These are phyloP conservation scores for Pedionomus torquatus DNA, from an alignment of 2,113 vertebrate genomes.

Conservation along the genomic window DNA sequence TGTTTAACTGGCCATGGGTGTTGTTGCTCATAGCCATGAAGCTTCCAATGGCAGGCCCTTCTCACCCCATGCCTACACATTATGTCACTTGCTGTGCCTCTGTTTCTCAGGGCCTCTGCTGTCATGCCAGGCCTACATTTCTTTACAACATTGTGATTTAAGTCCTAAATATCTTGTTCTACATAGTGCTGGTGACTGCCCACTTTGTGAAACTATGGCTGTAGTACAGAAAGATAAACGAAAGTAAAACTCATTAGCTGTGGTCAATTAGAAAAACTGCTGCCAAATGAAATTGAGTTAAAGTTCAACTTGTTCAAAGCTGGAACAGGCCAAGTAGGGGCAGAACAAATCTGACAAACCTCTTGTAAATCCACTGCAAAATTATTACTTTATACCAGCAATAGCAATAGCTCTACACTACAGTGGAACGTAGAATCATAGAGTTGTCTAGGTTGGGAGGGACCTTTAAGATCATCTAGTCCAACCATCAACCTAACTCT, in stretches of 20 bases:
- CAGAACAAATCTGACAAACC: background rate
- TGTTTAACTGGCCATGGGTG: background rate
- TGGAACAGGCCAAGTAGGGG: background rate
- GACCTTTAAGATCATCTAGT: too few relatives aligned
- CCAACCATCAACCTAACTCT: too few relatives aligned
- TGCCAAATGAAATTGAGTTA: background rate
- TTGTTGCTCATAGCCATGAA: background rate
- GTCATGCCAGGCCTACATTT: background rate
- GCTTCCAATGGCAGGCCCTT: background rate
- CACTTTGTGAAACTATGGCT: background rate
- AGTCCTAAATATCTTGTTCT: background rate
- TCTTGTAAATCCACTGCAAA: background rate
- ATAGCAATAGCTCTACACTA: background rate
- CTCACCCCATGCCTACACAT: background rate
- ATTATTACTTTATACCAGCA: background rate
- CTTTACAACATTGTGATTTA: background rate
- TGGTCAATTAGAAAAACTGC: background rate
- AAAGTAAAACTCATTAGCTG: background rate
- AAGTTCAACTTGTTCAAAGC: background rate
- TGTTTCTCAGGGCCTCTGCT: background rate
- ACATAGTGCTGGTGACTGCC: background rate
- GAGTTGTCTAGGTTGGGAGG: too few relatives aligned
- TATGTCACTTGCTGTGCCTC: accelerated
- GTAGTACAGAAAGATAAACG: background rate
- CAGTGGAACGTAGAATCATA: too few relatives aligned